phyloP scores from a whole-genome alignment of 2,888 invertebrate species.

The Plebejus melissa region DNA sequence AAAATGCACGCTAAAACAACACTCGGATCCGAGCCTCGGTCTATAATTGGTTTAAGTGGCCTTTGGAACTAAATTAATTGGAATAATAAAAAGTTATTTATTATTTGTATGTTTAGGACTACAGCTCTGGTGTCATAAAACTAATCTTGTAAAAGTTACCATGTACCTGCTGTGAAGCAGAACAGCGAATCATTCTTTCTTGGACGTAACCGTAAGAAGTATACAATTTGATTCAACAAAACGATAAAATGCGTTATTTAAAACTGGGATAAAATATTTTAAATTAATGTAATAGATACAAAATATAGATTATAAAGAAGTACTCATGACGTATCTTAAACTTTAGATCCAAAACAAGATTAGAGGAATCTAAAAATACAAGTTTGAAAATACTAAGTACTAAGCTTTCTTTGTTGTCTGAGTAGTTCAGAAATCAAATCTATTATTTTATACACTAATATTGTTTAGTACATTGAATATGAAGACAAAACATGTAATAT shows the following conservation, averaged over 20 bases:
- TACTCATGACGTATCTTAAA: no score
- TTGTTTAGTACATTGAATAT: no score
- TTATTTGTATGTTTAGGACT: background rate
- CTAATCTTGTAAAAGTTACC: background rate
- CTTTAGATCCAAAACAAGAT: background rate
- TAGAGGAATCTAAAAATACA: background rate
- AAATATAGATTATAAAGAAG: background rate
- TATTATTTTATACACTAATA: background rate
- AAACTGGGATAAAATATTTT: background rate
- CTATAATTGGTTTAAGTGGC: constrained; percentile 9
- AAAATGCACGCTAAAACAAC: constrained; percentile 38
- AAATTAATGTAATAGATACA: background rate
- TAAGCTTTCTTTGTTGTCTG: background rate
- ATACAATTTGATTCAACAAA: background rate
- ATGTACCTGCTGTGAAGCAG: background rate
- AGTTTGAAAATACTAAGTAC: background rate
- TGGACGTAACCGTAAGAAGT: background rate
- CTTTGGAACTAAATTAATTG: constrained; percentile 7
- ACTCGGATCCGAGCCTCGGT: background rate
- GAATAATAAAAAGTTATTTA: background rate
- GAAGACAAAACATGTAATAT: no score
- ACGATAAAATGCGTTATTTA: background rate
- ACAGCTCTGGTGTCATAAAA: background rate
- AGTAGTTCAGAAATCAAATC: background rate
- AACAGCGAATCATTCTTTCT: background rate